Evolutionary conservation across 2,888 invertebrate genomes (phyloP).

Genomic region (Troides oblongomaculatus): DNA sequence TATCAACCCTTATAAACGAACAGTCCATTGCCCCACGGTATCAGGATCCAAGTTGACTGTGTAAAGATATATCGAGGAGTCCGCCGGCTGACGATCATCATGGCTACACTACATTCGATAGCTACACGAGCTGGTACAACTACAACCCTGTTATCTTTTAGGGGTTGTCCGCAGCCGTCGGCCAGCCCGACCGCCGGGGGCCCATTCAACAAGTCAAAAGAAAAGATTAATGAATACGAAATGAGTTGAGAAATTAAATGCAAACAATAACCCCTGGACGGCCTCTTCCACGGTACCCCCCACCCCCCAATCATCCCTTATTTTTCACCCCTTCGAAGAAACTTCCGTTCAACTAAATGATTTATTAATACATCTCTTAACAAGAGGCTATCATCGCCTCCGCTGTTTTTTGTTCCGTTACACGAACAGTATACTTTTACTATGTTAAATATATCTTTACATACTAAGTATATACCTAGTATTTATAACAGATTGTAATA

Average conservation of each 20-base stretch:
- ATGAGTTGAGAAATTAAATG: constrained; percentile 22
- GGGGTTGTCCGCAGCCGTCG: no score
- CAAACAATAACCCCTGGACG: constrained; percentile 5
- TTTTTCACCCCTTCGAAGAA: neutral
- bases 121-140: no score
- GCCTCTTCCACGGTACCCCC: neutral
- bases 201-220: constrained; percentile 11
- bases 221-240: constrained; percentile 21
- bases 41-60: no score
- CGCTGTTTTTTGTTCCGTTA: neutral
- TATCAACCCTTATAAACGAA: no score
- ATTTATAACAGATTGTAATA: no score
- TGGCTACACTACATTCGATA: no score
- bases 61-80: no score
- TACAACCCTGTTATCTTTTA: no score
- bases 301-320: neutral
- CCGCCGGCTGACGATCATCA: no score
- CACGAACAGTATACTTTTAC: neutral
- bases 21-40: no score
- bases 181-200: no score
- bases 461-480: no score
- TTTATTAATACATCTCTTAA: neutral
- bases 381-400: neutral
- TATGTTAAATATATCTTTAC: neutral
- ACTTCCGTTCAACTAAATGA: neutral